Evolutionary conservation across 1,140 invertebrate genomes (phyloP).

Genomic region (Zeugodacus cucurbitae): DNA sequence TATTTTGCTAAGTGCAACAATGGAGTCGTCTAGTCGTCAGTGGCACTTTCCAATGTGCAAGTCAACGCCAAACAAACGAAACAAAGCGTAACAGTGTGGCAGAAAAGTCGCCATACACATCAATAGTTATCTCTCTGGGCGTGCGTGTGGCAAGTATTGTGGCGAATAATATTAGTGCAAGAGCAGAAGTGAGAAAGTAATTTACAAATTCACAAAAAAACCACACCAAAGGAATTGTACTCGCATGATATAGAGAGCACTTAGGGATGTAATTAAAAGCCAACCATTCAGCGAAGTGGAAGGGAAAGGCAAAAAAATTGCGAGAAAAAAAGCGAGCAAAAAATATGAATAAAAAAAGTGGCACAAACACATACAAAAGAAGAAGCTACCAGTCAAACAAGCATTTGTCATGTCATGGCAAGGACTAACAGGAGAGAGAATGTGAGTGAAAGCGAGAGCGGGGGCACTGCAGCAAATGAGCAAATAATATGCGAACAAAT

Average conservation of each 20-base stretch:
- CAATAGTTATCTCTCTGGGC: neutral
- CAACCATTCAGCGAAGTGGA: slow-evolving; percentile 16
- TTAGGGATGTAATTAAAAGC: slow-evolving; percentile 30
- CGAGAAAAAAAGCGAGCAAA: neutral
- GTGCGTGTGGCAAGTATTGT: neutral
- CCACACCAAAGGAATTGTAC: neutral
- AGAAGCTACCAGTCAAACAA: neutral
- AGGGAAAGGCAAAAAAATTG: neutral
- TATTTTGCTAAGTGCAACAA: slow-evolving; percentile 5
- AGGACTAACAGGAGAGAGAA: neutral
- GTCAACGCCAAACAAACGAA: neutral
- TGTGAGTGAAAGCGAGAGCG: neutral
- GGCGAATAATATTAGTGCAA: neutral
- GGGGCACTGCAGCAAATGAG: slow-evolving; percentile 17
- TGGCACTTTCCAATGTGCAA: slow-evolving; percentile 1
- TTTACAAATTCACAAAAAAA: neutral
- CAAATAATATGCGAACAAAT: slow-evolving; percentile 35
- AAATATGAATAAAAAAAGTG: neutral
- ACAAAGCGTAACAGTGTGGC: neutral
- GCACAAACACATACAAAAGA: neutral
- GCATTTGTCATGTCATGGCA: slow-evolving; percentile 1
- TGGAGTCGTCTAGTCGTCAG: neutral
- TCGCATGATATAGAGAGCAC: neutral
- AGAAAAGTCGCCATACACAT: neutral
- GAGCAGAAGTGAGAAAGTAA: neutral